Evolutionary conservation across 1,140 invertebrate species (phyloP).

Genomic region (Camponotus vicinus): DNA sequence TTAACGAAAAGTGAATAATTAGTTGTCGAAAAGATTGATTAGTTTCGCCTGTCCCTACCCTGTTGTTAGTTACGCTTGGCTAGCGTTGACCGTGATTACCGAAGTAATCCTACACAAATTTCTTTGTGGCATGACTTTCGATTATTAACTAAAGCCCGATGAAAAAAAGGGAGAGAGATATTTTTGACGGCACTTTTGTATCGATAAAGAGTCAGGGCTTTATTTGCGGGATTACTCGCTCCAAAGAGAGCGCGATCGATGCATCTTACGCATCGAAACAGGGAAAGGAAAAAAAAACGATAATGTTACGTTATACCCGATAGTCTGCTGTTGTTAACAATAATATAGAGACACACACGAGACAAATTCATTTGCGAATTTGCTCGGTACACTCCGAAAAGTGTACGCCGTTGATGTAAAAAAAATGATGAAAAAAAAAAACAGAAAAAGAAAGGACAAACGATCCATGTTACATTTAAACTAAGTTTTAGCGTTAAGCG

Average conservation of each 20-base stretch:
- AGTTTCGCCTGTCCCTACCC: slow-evolving; percentile 7
- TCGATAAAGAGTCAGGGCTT: slow-evolving; percentile 66
- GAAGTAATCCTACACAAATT: slow-evolving; percentile 50
- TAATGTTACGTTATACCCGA: slow-evolving; percentile 72
- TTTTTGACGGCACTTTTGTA: slow-evolving; percentile 79
- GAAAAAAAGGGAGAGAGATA: slow-evolving; percentile 67
- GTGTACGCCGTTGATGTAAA: slow-evolving; percentile 52
- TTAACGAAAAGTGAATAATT: slow-evolving; percentile 4
- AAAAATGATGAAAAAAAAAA: slow-evolving; percentile 35
- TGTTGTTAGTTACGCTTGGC: slow-evolving; percentile 25
- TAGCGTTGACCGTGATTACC: slow-evolving; percentile 47
- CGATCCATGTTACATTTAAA: slow-evolving; percentile 54
- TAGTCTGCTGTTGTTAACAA: slow-evolving; percentile 82
- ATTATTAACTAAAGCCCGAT: slow-evolving; percentile 66
- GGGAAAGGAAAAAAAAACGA: slow-evolving; percentile 47
- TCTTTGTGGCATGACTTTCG: slow-evolving; percentile 51
- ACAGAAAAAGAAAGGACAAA: slow-evolving; percentile 41
- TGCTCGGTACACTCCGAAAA: slow-evolving; percentile 61
- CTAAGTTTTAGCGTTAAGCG: slow-evolving; percentile 33
- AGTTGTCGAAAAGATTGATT: neutral
- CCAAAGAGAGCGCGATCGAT: slow-evolving; percentile 77
- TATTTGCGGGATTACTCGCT: slow-evolving; percentile 68
- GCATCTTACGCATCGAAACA: slow-evolving; percentile 73
- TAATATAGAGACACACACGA: slow-evolving; percentile 71
- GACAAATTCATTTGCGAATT: slow-evolving; percentile 63